phyloP scores from a whole-genome alignment of 2,113 vertebrate species.

The Himantopus leucocephalus region DNA sequence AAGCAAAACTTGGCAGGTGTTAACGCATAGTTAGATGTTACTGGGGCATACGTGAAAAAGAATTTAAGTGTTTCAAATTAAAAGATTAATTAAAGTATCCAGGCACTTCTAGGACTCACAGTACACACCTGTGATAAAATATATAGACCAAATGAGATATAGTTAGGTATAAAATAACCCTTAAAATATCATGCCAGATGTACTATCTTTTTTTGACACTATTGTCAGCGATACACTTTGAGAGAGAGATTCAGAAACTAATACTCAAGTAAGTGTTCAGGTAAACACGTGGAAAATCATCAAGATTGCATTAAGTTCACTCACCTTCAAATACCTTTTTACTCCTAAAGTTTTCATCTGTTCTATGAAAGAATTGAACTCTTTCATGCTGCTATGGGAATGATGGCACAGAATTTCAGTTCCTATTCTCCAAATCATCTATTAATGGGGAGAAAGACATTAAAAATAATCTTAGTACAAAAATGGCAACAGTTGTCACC shows the following conservation, averaged over 20 bases:
- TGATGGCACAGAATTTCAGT: conserved; percentile 87
- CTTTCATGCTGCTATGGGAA: conserved; percentile 77
- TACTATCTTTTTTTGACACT: background rate
- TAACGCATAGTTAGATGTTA: background rate
- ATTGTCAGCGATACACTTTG: background rate
- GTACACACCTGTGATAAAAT: background rate
- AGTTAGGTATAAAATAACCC: background rate
- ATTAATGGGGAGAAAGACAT: background rate
- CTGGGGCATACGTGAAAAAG: background rate
- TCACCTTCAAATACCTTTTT: conserved; percentile 84
- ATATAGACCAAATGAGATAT: background rate
- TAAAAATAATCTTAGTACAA: background rate
- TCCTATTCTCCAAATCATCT: conserved; percentile 88
- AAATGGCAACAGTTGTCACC: background rate
- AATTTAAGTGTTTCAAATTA: background rate
- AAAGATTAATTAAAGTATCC: background rate
- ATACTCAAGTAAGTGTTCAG: background rate
- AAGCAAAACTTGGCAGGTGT: background rate
- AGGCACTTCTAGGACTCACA: background rate
- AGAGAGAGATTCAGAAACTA: background rate
- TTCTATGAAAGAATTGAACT: conserved; percentile 84
- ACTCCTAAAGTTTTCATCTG: conserved; percentile 86
- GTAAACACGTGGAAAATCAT: background rate
- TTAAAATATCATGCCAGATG: background rate
- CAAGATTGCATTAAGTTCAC: background rate